Percentiles rank a stretch among this genome's conserved stretches.
These are phyloP conservation scores for Euphonia xanthogaster DNA, from an alignment of 2,797 vertebrate species.

Conservation along the genomic window DNA sequence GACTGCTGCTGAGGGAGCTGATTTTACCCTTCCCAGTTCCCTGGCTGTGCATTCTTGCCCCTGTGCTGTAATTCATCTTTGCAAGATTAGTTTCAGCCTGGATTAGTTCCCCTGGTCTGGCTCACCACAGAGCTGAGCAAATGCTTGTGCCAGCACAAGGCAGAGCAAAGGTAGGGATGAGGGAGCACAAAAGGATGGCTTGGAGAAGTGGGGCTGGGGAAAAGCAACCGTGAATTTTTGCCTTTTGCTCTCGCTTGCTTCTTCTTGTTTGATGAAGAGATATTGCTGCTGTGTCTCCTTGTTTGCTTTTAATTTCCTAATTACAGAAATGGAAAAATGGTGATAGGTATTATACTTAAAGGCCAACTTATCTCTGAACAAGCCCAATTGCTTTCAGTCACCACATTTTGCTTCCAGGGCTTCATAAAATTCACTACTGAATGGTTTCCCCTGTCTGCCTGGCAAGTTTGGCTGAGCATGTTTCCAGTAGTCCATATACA, in stretches of 20 bases:
- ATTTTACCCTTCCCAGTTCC: not conserved
- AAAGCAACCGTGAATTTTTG: not conserved
- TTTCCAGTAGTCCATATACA: fast-evolving
- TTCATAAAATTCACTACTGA: not conserved
- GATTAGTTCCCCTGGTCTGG: not conserved
- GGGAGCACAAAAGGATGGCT: not conserved
- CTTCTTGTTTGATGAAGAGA: not conserved
- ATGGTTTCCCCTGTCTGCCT: not conserved
- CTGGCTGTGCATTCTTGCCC: not conserved
- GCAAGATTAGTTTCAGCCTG: conserved; percentile 13
- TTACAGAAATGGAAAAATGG: not conserved
- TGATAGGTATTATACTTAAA: not conserved
- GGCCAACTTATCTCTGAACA: not conserved
- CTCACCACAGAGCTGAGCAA: not conserved
- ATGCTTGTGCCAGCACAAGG: not conserved
- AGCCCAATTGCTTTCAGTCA: not conserved
- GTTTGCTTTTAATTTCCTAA: conserved; percentile 37
- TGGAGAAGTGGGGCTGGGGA: not conserved
- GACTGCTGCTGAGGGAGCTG: not conserved
- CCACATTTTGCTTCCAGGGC: not conserved
- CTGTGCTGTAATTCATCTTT: not conserved
- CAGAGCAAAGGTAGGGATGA: not conserved
- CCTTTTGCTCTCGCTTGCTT: not conserved
- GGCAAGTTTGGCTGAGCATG: fast-evolving
- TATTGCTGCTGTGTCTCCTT: not conserved